Base-by-base conservation (phyloP, 2,888 invertebrate species). In the Dichetophora obliterata region DNA sequence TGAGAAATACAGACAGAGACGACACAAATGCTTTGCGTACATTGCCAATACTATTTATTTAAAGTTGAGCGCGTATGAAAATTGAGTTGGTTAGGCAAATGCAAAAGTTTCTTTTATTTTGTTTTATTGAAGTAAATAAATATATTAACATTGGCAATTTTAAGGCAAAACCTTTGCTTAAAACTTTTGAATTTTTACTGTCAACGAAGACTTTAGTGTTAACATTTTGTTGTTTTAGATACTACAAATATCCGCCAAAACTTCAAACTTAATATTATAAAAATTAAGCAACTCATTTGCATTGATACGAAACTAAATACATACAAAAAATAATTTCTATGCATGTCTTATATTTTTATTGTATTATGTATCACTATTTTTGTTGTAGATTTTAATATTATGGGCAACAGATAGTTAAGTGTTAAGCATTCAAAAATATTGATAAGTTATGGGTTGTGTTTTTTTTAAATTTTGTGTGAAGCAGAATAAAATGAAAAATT, bases 371-470 rank as follows among this genome's bases (percentile, higher is more conserved):
- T 11, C n/a, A 63, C 63, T 63, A 63, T 68, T 48, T 19, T 48
- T 66, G 68, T 68, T 14, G 43, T 6, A 63, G 11, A 43, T 43
- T 6, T 59, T 59, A 59, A 59, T 71, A 22, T 14, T 14, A 57
- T 59, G 59, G 31, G 71, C 57, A 71, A 71, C 59, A 24, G 22
- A 71, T 19, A 22, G 57, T 59, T 37, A 11, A 34, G 19, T 27
- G 11, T 34, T 65, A 37, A 24, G 27, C 48, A 16, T 59, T 71
- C 22, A 37, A 71, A n/a, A 43, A 73, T 43, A 65, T 27, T 9
- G 24, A n/a, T n/a, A 24, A 3, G 27, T 57, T 74, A 43, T 74
- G 54, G 54, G 65, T 54, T 74, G 74, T 74, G 66, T 66, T 74
- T 74, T 66, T 65, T 65, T 22, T 65, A 22, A n/a, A 65, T 65